Evolutionary conservation across 2,888 invertebrate species (phyloP).

Genomic region (Phalera bucephala): DNA sequence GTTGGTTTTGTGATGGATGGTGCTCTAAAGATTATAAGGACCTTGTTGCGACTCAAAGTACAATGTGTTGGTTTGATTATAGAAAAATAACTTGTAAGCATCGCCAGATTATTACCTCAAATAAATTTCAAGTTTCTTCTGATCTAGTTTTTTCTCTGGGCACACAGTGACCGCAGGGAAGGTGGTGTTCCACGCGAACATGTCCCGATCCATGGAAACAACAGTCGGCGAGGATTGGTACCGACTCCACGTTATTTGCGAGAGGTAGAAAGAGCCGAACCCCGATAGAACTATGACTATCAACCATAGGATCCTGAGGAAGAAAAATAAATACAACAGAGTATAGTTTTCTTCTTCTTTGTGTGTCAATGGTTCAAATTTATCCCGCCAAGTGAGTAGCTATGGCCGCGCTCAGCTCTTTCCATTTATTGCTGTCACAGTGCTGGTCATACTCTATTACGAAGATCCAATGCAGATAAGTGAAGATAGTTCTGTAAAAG

Average conservation of each 20-base stretch:
- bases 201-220: conserved; percentile 88
- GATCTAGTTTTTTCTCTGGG: conserved; percentile 81
- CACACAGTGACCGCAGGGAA: conserved; percentile 88
- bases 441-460: too few species aligned
- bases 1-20: too few species aligned
- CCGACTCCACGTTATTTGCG: conserved; percentile 84
- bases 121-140: conserved; percentile 64
- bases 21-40: too few species aligned
- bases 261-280: conserved; percentile 80
- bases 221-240: conserved; percentile 88
- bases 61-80: too few species aligned
- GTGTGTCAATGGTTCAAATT: too few species aligned
- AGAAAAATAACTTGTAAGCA: too few species aligned
- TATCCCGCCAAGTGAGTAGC: too few species aligned
- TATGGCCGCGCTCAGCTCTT: too few species aligned
- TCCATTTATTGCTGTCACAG: too few species aligned
- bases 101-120: conserved; percentile 1
- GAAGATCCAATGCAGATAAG: not conserved
- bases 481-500: too few species aligned
- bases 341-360: not conserved
- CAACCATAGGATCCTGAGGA: conserved; percentile 83
- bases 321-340: conserved; percentile 1
- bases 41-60: too few species aligned
- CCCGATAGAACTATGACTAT: conserved; percentile 77
- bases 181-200: conserved; percentile 88